Evolutionary conservation across 2,888 invertebrate genomes (phyloP), one percentile per base, ranked within the genome.

Genomic region (Macrophya annulata): DNA sequence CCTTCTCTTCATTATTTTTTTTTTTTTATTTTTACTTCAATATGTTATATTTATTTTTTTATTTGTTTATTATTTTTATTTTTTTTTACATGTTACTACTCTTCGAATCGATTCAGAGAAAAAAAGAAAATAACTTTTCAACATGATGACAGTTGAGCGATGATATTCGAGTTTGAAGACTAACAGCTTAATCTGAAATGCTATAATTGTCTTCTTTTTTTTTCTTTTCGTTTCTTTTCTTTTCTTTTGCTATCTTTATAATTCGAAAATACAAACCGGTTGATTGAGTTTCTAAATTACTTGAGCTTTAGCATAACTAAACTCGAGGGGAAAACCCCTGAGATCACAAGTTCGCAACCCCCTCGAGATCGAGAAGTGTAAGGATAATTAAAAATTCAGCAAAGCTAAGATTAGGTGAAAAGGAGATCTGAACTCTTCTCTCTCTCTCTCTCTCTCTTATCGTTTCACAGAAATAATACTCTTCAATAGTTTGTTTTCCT

Each of bases 241-340:
- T 31, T 31, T 31, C 31, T 31, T 31, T 3, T 31, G 31, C 31
- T 31, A 31, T 31, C 31, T 31, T 31, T 31, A 31, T 31, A 31
- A 31, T 31, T 31, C 72, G 25, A 21, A 12, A 12, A 77, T 77
- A 77, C 17, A 77, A 77, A 77, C 55, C 77, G 25, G 51, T 77
- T 77, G 77, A 77, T 77, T 77, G 77, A 55, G 51, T 77, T 31
- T 77, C 21, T 37, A 25, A 77, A 77, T 77, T 77, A 77, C 77
- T 77, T 55, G 51, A 55, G 55, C 48, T 77, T 77, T 55, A 15
- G 45, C 72, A 15, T 77, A 77, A 77, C 77, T 31, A 77, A 77
- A 77, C 48, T 55, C 40, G 4, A 77, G n/a, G 17, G 77, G 51
- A 31, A 31, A 37, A 31, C 55, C 31, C 43, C 74, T n/a, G 45